A percentile compares a stretch with the other conserved stretches of the same genome.
Conservation (phyloP, 2,113 vertebrate species). For the Rhineura floridana region DNA sequence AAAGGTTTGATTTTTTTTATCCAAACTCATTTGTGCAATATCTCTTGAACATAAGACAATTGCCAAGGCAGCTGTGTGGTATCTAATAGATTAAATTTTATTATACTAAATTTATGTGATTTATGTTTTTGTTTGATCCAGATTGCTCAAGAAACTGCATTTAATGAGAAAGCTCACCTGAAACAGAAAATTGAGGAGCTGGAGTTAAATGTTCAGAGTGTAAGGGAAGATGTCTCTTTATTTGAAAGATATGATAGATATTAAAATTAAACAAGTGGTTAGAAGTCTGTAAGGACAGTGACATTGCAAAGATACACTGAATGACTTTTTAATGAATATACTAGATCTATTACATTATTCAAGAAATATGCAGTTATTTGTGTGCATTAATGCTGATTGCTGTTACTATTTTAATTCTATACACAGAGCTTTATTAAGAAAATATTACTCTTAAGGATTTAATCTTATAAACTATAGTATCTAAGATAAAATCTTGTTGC, state of each 20-base stretch:
- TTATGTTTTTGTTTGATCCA: slow-evolving; percentile 62
- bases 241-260: slow-evolving; percentile 28
- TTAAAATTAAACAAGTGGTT: not conserved
- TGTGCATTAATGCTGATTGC: not conserved
- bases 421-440: not conserved
- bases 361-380: not conserved
- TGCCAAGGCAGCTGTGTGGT: slow-evolving; percentile 16
- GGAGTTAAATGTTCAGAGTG: slow-evolving; percentile 76
- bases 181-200: slow-evolving; percentile 84
- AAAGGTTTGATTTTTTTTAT: slow-evolving; percentile 69
- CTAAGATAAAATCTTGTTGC: not conserved
- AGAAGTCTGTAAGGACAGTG: not conserved
- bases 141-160: slow-evolving; percentile 81
- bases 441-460: not conserved
- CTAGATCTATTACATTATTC: not conserved
- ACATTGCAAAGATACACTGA: not conserved
- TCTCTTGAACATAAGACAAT: not conserved
- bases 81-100: not conserved
- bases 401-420: not conserved
- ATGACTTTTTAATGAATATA: not conserved
- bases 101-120: not conserved
- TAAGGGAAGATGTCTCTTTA: slow-evolving; percentile 60
- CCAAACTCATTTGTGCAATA: not conserved
- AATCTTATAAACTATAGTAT: not conserved
- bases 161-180: slow-evolving; percentile 82